Evolutionary conservation across 2,888 invertebrate species (phyloP).

Genomic region (Sussaba pulchella): DNA sequence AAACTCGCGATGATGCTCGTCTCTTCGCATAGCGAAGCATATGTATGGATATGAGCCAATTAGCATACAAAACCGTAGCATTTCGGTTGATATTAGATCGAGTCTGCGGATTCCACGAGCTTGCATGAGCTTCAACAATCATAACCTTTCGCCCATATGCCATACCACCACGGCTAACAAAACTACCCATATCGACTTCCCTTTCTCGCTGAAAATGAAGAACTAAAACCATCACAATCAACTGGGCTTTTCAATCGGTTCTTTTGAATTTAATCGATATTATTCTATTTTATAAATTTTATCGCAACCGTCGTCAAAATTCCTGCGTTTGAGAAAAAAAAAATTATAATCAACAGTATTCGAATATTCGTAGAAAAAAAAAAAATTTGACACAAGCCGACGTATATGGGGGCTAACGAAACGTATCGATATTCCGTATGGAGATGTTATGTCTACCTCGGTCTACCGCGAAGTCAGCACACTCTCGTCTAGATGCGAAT

Average conservation of each 20-base stretch:
- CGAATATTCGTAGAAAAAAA: neutral
- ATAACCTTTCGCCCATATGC: conserved; percentile 38
- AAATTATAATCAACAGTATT: neutral
- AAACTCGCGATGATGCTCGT: conserved; percentile 48
- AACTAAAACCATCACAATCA: too few species aligned
- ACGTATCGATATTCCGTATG: conserved; percentile 63
- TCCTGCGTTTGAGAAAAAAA: neutral
- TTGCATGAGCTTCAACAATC: conserved; percentile 69
- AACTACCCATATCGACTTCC: neutral
- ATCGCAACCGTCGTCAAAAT: neutral
- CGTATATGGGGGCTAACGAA: conserved; percentile 44
- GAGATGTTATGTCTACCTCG: conserved; percentile 33
- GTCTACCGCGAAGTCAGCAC: conserved; percentile 31
- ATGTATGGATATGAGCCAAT: conserved; percentile 77
- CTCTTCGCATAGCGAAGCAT: conserved; percentile 62
- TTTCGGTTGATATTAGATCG: conserved; percentile 77
- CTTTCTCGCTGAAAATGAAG: neutral
- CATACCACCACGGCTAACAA: neutral
- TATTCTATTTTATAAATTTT: neutral
- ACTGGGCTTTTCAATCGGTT: neutral
- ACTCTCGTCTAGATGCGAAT: conserved; percentile 31
- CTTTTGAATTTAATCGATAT: neutral
- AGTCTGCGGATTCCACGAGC: conserved; percentile 36
- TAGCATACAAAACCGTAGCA: conserved; percentile 78
- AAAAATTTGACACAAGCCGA: conserved; percentile 12